Conservation (phyloP, 1,140 invertebrate genomes). For the Ceratosolen solmsi region DNA sequence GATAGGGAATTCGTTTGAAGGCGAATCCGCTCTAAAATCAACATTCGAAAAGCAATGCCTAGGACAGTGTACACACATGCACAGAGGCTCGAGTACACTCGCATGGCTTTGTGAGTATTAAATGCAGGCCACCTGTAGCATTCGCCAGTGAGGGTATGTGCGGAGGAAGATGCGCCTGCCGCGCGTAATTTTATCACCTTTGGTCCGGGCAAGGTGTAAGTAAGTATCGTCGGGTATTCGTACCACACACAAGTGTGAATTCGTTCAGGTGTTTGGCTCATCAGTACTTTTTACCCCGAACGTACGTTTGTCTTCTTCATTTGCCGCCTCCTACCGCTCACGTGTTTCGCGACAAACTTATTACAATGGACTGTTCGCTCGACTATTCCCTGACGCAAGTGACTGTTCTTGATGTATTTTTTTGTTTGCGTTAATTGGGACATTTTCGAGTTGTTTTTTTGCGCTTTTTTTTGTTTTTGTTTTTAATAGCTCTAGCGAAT, state of each 20-base stretch:
- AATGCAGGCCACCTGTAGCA: slow-evolving; percentile 42
- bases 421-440: background rate
- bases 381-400: background rate
- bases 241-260: background rate
- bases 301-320: background rate
- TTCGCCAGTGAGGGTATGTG: background rate
- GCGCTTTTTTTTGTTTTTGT: background rate
- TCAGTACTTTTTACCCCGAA: background rate
- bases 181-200: slow-evolving; percentile 20
- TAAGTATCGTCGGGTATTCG: background rate
- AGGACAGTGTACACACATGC: background rate
- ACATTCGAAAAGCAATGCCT: background rate
- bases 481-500: no score
- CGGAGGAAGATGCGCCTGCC: background rate
- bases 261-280: background rate
- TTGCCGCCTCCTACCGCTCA: no score
- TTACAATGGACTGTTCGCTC: background rate
- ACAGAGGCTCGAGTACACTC: background rate
- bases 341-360: background rate
- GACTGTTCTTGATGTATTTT: background rate
- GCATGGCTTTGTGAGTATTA: background rate
- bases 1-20: background rate
- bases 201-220: background rate
- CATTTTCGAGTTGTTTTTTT: background rate
- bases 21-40: slow-evolving; percentile 9